A percentile compares a stretch with the other conserved stretches of the same genome.
These are phyloP conservation scores for Melipona beecheii DNA, from an alignment of 2,888 invertebrate genomes.

Conservation along the genomic window DNA sequence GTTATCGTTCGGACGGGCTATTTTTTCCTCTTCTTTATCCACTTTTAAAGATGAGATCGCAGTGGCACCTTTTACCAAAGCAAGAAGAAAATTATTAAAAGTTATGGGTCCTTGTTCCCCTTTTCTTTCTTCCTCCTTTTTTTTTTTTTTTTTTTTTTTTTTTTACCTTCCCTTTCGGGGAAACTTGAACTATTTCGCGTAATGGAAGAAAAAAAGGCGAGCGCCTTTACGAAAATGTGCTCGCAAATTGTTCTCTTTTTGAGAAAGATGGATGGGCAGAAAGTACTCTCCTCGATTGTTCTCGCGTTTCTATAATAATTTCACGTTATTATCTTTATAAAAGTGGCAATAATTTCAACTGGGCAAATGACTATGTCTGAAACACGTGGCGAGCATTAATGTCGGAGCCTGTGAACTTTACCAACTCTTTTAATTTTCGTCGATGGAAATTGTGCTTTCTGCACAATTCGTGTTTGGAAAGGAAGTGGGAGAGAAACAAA, in stretches of 20 bases:
- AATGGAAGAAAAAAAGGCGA: constrained; percentile 14
- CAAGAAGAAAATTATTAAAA: constrained; percentile 40
- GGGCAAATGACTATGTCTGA: constrained; percentile 32
- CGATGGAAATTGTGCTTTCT: constrained; percentile 3
- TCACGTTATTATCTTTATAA: constrained; percentile 19
- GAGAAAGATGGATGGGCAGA: not conserved
- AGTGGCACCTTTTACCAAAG: not conserved
- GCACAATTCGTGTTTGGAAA: not conserved
- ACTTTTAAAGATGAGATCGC: constrained; percentile 4
- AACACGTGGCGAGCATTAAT: not conserved
- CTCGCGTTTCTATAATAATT: constrained; percentile 33
- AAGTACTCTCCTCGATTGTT: not conserved
- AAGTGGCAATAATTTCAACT: constrained; percentile 20
- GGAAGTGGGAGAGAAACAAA: not conserved
- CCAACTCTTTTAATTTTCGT: constrained; percentile 26
- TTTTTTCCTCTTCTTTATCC: not conserved
- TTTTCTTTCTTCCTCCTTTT: not conserved
- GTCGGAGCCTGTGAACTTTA: not conserved
- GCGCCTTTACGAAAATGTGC: constrained; percentile 12
- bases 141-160: not conserved
- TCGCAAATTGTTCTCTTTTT: not conserved
- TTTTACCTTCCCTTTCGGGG: not conserved
- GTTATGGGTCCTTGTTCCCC: constrained; percentile 10
- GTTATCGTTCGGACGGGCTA: not conserved
- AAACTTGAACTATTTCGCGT: constrained; percentile 33